phyloP scores from a whole-genome alignment of 2,888 invertebrate species.

The Diplazon laetatorius region DNA sequence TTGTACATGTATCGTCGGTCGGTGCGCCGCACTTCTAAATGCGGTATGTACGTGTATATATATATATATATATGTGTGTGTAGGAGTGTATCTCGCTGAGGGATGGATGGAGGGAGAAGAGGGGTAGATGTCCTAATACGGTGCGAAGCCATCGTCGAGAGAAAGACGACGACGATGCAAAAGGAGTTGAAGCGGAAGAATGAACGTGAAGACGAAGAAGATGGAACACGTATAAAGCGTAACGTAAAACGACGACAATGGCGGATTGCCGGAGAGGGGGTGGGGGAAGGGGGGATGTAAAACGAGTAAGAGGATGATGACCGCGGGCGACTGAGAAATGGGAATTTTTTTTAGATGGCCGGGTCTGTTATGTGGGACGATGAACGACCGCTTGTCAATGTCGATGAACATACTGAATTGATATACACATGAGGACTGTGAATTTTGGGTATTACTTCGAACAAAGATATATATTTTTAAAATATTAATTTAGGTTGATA shows the following conservation, averaged over 20 bases:
- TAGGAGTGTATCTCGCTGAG: slow-evolving; percentile 25
- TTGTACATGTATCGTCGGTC: slow-evolving; percentile 39
- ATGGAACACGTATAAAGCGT: slow-evolving; percentile 41
- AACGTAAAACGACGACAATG: slow-evolving; percentile 47
- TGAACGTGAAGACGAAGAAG: slow-evolving; percentile 41
- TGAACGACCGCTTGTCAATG: slow-evolving; percentile 30
- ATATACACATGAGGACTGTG: slow-evolving; percentile 51
- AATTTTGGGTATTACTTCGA: no score
- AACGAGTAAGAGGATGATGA: not conserved
- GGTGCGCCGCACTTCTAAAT: not conserved
- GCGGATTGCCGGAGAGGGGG: no score
- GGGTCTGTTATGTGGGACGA: slow-evolving; percentile 1
- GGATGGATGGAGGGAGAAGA: slow-evolving; percentile 22
- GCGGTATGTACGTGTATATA: no score
- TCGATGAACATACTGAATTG: slow-evolving; percentile 50
- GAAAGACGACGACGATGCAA: slow-evolving; percentile 30
- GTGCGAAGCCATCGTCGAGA: slow-evolving; percentile 19
- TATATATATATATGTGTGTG: no score
- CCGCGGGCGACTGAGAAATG: not conserved
- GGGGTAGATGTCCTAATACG: slow-evolving; percentile 30
- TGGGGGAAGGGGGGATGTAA: slow-evolving; percentile 11
- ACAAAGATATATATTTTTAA: no score
- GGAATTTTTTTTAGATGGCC: slow-evolving; percentile 2
- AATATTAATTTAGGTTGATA: no score
- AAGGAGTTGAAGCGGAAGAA: slow-evolving; percentile 46